A percentile compares a stretch with the other conserved stretches of the same genome.
phyloP scores from a whole-genome alignment of 2,797 vertebrate species.

The Lophotriccus pileatus region DNA sequence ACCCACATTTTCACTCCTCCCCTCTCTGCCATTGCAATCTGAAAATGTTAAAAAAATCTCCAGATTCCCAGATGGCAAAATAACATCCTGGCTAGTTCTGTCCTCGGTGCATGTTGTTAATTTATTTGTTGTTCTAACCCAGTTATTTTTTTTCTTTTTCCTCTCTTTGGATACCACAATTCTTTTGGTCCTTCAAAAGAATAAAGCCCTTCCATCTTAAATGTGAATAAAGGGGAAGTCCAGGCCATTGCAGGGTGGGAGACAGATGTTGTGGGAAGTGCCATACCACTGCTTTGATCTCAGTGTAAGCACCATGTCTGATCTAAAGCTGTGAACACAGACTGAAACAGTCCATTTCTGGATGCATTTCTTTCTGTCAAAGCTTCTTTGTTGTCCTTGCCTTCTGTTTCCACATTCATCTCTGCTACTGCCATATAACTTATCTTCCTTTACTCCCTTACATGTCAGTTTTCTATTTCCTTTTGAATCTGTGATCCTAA shows the following conservation, averaged over 20 bases:
- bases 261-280: neutral
- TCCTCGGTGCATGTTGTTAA: neutral
- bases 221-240: neutral
- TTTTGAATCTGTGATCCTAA: neutral
- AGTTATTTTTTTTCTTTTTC: neutral
- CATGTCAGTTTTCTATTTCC: neutral
- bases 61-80: neutral
- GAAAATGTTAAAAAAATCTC: neutral
- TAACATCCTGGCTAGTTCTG: neutral
- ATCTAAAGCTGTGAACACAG: neutral
- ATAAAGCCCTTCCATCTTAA: neutral
- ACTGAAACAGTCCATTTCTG: neutral
- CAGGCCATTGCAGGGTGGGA: neutral
- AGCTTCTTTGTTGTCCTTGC: neutral
- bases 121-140: neutral
- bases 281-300: neutral
- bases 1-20: neutral
- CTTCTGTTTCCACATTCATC: neutral
- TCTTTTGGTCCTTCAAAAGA: neutral
- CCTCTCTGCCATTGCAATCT: neutral
- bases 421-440: neutral
- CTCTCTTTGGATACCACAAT: neutral
- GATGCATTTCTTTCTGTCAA: neutral
- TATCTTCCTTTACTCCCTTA: neutral
- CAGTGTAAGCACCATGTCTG: rapidly evolving